Base-by-base conservation (phyloP, 30 jellyfish, hydroid and myxozoan genomes). In the Hydractinia echinata region DNA sequence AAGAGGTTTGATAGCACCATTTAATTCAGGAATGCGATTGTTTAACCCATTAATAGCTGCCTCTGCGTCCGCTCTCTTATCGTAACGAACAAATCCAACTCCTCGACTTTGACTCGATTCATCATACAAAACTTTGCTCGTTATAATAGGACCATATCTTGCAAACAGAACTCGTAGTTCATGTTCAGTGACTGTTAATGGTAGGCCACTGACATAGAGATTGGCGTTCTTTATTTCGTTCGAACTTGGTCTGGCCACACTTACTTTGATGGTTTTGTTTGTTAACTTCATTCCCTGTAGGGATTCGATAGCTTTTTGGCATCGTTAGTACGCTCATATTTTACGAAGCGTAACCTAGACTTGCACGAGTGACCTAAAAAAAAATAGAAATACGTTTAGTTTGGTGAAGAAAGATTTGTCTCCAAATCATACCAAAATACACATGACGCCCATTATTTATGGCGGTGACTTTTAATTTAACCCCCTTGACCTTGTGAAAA, bases 341-440 rank as follows among this genome's bases (percentile, higher is more conserved):
- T 95, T 39, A 95, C 99, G 82, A 95, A 95, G 97, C 99, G 89
- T 95, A 95, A 6, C 99, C 99, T 76, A 95, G 96, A 76, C 97
- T 89, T 8, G 95, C 95, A 39, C 94, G 85, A 20, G 97, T 88
- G 48, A 77, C 85, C 85, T 77, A 55, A 54, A 74, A 44, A 64
- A 6, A n/a, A 64, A 13, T 58, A 11, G 39, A 64, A 44, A 6
- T 44, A 64, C 6, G n/a, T 30, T 30, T 2, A 30, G 44, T 30
- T 30, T 30, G 44, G 44, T 30, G 44, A 30, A 1, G 44, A 30
- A 30, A 30, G 2, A 30, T 2, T 30, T n/a, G n/a, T 30, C 44
- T 30, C 44, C 44, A 30, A 30, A 30, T 30, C 44, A 30, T 2
- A 30, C 44, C 1, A 30, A 30, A 30, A 30, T 30, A 30, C 44